phyloP scores from a whole-genome alignment of 2,888 invertebrate species.

The Habrosyne pyritoides region DNA sequence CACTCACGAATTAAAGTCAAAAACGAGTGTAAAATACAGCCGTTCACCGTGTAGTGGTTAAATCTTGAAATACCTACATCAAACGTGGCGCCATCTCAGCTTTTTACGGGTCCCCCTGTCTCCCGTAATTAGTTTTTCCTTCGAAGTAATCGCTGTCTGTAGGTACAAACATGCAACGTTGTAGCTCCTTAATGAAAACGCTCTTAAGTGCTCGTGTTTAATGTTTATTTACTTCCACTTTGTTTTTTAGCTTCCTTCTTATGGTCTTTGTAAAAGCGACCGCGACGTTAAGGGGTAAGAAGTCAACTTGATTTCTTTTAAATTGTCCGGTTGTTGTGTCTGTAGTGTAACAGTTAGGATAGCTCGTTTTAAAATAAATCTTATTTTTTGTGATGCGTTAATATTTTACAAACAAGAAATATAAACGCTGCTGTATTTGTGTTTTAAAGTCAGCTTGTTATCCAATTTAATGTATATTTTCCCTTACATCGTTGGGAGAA shows the following conservation, averaged over 20 bases:
- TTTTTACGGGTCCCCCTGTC: slow-evolving; percentile 56
- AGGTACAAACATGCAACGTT: slow-evolving; percentile 74
- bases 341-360: background rate
- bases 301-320: slow-evolving; percentile 56
- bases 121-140: slow-evolving; percentile 76
- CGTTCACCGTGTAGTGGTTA: slow-evolving; percentile 3
- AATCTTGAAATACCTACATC: slow-evolving; percentile 22
- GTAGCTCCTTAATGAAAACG: slow-evolving; percentile 76
- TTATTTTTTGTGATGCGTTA: background rate
- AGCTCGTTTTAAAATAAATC: background rate
- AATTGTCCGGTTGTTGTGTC: slow-evolving; percentile 39
- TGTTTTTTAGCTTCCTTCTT: slow-evolving; percentile 65
- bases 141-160: slow-evolving; percentile 68
- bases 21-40: background rate
- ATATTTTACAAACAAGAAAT: background rate
- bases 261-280: slow-evolving; percentile 53
- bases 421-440: too few species aligned
- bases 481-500: too few species aligned
- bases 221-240: slow-evolving; percentile 76
- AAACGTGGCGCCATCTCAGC: slow-evolving; percentile 34
- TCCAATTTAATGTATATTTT: too few species aligned
- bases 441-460: too few species aligned
- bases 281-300: slow-evolving; percentile 39
- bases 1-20: background rate
- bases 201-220: slow-evolving; percentile 75